Conservation (phyloP, 1,140 invertebrate genomes). For the Apis mellifera region DNA sequence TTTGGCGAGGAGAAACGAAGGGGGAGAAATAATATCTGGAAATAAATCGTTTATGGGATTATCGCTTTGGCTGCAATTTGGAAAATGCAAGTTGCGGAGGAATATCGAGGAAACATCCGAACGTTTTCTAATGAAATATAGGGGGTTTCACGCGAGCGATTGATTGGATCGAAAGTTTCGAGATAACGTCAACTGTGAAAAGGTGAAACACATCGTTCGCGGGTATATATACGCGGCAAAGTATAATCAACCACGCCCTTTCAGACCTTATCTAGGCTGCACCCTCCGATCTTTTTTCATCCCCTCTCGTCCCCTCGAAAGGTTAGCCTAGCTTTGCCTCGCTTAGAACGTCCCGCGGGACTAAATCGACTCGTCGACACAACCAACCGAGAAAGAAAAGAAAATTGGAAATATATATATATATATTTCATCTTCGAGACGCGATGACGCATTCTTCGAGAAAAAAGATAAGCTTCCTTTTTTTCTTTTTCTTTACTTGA, state of each 20-base stretch:
- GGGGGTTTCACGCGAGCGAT: conserved; percentile 22
- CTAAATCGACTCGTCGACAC: conserved; percentile 33
- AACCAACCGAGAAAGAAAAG: conserved; percentile 2
- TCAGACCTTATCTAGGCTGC: conserved; percentile 64
- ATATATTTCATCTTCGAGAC: neutral
- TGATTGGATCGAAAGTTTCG: conserved; percentile 54
- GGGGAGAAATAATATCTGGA: neutral
- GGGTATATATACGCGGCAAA: conserved; percentile 19
- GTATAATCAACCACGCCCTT: conserved; percentile 67
- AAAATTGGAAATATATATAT: conserved; percentile 18
- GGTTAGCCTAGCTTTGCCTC: conserved; percentile 27
- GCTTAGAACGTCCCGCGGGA: conserved; percentile 40
- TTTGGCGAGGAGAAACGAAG: too few species aligned
- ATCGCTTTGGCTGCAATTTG: neutral
- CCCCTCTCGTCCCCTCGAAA: conserved; percentile 37
- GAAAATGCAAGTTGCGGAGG: neutral
- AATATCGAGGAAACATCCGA: neutral
- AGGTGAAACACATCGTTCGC: conserved; percentile 41
- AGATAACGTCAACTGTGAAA: conserved; percentile 38
- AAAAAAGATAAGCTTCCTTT: neutral
- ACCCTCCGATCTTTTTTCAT: conserved; percentile 54
- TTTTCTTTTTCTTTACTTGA: too few species aligned
- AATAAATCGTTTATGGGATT: neutral
- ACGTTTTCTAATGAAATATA: conserved; percentile 38
- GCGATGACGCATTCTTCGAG: neutral